Evolutionary conservation across 92 coral and sea anemone species (phyloP).

Genomic region (Bergia puertoricense): DNA sequence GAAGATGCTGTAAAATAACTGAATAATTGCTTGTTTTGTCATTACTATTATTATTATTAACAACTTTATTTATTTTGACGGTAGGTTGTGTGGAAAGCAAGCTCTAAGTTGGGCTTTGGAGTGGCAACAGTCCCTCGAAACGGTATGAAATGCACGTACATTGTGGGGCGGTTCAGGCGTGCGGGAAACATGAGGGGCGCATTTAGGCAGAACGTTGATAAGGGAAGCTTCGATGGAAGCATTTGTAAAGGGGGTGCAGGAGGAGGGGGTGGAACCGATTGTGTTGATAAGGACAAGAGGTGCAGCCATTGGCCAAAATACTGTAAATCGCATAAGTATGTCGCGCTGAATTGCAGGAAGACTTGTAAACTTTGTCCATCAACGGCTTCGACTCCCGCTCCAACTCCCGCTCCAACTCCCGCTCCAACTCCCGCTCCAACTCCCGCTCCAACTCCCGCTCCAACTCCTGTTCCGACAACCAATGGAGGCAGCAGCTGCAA

Average conservation of each 20-base stretch:
- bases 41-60: too few relatives aligned
- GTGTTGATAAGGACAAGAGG: slow-evolving; percentile 5
- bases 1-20: neutral
- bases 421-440: neutral
- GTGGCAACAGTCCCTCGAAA: slow-evolving; percentile 17
- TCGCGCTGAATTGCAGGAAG: slow-evolving; percentile 3
- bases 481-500: slow-evolving; percentile 14
- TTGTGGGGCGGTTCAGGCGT: slow-evolving; percentile 81
- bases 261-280: neutral
- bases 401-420: neutral
- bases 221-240: slow-evolving; percentile 60
- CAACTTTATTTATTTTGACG: too few relatives aligned
- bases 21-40: neutral
- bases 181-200: slow-evolving; percentile 68
- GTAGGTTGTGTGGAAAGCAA: slow-evolving; percentile 9
- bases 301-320: slow-evolving; percentile 1
- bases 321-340: slow-evolving; percentile 13
- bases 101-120: neutral
- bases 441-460: neutral
- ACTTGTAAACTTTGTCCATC: slow-evolving; percentile 19
- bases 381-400: neutral
- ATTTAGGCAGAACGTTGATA: slow-evolving; percentile 61
- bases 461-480: neutral
- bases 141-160: slow-evolving; percentile 79
- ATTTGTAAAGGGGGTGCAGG: slow-evolving; percentile 32